A percentile compares a stretch with the other conserved stretches of the same genome.
phyloP scores from a whole-genome alignment of 2,113 vertebrate species.

The Salminus brasiliensis region DNA sequence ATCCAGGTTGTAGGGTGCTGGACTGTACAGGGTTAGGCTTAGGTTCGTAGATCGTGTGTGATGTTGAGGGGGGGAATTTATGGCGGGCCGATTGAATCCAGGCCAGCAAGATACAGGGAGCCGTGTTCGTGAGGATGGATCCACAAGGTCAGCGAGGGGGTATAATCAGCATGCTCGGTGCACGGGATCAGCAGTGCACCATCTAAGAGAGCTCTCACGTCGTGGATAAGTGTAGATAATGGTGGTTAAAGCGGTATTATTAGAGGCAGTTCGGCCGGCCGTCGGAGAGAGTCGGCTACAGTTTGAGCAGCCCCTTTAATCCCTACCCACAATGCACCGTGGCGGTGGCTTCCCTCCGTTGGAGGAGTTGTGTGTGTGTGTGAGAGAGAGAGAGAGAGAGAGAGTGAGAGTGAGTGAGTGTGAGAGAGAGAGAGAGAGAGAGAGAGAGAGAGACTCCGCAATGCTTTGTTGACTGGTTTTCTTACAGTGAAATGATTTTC shows the following conservation, averaged over 20 bases:
- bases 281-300: constrained; percentile 18
- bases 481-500: constrained; percentile 23
- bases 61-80: constrained; percentile 27
- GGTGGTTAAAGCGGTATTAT: neutral
- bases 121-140: neutral
- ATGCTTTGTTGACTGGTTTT: constrained; percentile 61
- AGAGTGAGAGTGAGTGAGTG: no score
- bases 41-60: no score
- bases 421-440: no score
- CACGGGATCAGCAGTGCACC: neutral
- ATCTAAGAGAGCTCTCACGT: neutral
- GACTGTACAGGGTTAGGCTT: no score
- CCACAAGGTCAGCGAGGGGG: constrained; percentile 38
- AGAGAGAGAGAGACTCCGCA: no score
- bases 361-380: constrained; percentile 69
- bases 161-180: neutral
- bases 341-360: constrained; percentile 46
- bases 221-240: neutral
- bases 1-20: no score
- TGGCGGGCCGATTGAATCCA: constrained; percentile 48
- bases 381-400: no score
- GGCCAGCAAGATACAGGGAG: neutral
- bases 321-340: constrained; percentile 75
- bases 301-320: constrained; percentile 69
- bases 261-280: neutral